These are phyloP conservation scores for Crossaster papposus DNA, from an alignment of 53 echinoderm and acorn worm genomes.

Conservation along the genomic window DNA sequence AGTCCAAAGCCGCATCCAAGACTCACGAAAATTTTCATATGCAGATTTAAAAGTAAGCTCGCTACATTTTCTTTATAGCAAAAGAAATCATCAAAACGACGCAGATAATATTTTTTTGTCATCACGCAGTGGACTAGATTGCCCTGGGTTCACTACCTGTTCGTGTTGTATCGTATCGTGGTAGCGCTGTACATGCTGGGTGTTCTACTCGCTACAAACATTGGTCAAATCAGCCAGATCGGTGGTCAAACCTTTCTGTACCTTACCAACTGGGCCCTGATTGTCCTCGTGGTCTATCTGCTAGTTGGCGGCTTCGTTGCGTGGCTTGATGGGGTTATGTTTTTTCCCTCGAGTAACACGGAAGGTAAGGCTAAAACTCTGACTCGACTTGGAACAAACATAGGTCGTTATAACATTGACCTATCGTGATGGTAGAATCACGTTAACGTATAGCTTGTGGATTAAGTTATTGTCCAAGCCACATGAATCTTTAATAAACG, in stretches of 20 bases:
- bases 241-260: conserved; percentile 61
- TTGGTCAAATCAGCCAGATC: neutral
- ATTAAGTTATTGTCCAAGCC: no score
- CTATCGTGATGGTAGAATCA: no score
- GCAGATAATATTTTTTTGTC: neutral
- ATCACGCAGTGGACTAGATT: neutral
- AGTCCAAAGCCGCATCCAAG: no score
- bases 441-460: no score
- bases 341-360: neutral
- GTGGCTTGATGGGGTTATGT: conserved; percentile 40
- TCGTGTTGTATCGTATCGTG: conserved; percentile 65
- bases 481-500: no score
- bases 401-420: no score
- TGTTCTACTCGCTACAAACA: conserved; percentile 46
- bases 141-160: conserved; percentile 17
- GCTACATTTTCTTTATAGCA: no score
- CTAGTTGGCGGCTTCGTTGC: conserved; percentile 47
- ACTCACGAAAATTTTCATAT: no score
- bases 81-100: neutral
- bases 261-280: conserved; percentile 73
- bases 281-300: conserved; percentile 61
- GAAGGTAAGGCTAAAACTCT: conserved; percentile 37
- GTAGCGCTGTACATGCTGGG: conserved; percentile 67
- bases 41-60: no score
- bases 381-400: no score